Percentiles rank a stretch among this genome's conserved stretches.
phyloP scores from a whole-genome alignment of 2,113 vertebrate genomes.

The Ammospiza caudacuta region DNA sequence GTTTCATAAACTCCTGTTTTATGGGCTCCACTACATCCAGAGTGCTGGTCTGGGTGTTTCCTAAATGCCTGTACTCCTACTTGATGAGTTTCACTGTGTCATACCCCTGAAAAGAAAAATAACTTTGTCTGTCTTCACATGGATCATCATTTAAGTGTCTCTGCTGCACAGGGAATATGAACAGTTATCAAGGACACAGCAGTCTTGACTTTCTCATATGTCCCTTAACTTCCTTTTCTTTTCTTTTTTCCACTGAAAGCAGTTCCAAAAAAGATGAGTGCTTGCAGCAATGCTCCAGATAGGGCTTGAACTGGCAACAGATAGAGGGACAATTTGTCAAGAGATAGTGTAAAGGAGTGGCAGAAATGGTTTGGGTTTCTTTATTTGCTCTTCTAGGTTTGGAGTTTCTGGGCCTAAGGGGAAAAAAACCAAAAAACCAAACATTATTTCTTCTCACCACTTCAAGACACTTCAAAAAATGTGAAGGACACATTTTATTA shows the following conservation, averaged over 20 bases:
- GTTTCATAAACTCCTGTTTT: neutral
- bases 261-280: slow-evolving; percentile 25
- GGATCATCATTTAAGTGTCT: neutral
- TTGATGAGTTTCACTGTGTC: neutral
- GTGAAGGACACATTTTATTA: neutral
- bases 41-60: rapidly evolving
- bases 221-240: neutral
- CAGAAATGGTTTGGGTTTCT: neutral
- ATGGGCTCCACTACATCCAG: neutral
- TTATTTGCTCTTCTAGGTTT: neutral
- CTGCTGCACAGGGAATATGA: neutral
- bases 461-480: neutral
- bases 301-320: neutral
- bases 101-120: neutral
- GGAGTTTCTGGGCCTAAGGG: neutral
- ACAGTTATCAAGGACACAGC: neutral
- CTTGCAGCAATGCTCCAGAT: neutral
- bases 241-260: neutral
- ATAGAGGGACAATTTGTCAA: neutral
- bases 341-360: neutral
- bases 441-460: neutral
- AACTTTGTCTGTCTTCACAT: neutral
- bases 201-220: neutral
- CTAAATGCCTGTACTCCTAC: neutral
- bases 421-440: neutral